Evolutionary conservation across 2,888 invertebrate genomes (phyloP), one percentile per base, ranked within the genome.

Genomic region (Oasisia sp.): DNA sequence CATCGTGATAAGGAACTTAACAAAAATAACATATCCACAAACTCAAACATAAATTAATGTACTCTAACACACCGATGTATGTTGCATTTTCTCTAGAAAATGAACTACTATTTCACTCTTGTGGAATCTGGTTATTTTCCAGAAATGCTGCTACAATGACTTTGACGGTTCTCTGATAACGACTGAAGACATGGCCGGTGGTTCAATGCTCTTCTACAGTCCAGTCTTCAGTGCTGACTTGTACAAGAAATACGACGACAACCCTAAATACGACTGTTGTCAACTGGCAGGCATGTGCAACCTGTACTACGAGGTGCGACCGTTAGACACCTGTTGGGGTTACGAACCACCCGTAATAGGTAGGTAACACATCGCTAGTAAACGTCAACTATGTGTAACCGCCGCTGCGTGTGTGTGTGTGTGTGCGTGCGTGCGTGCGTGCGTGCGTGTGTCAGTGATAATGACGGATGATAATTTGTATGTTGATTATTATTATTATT

Each of bases 191-290:
- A 32, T 91, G 44, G 32, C 4, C 91, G 32, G 44, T 32, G 91
- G 91, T 91, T 91, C 91, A n/a, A 32, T 91, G 91, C 50, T 50
- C 8, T 91, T 91, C 91, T 91, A 44, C 91, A 32, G 44, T 32
- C 91, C 91, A 45, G 19, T 91, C 32, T 32, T 32, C 50, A 56
- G 32, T 14, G 32, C 32, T 32, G 32, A 32, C 19, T 45, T 32
- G 45, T 91, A 44, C 91, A 12, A 45, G 19, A 91, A 91, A 45
- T 45, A 91, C 91, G 91, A 91, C 32, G 32, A 91, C n/a, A 44
- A 45, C 12, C 44, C 91, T n/a, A 91, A 91, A 56, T 44, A 91
- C n/a, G 32, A 91, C 91, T 91, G 91, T n/a, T 91, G 91, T 32
- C 38, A 56, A 32, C 27, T 45, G 32, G 14, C 91, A 50, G 91